These are phyloP conservation scores for Allygus modestus DNA, from an alignment of 2,888 invertebrate genomes.

Conservation along the genomic window DNA sequence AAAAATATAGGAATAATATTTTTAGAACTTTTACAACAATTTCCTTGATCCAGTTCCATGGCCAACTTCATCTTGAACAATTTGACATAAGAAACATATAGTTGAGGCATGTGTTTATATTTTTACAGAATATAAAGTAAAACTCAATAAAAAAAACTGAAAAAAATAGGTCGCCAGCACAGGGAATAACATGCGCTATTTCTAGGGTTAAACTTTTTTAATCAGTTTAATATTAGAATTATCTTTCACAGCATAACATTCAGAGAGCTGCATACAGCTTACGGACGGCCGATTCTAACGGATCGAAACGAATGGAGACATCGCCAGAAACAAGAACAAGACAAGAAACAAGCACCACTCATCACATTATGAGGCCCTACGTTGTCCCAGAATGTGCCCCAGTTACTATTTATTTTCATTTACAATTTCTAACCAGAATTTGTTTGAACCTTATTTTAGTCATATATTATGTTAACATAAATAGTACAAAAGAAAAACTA, in stretches of 20 bases:
- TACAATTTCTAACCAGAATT: neutral
- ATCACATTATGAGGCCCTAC: slow-evolving; percentile 52
- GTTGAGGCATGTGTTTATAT: too few species aligned
- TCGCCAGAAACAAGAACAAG: slow-evolving; percentile 64
- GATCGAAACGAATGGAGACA: slow-evolving; percentile 85
- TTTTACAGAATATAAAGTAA: too few species aligned
- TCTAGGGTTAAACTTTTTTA: too few species aligned
- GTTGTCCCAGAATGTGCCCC: neutral
- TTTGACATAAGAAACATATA: too few species aligned
- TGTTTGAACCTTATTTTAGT: neutral
- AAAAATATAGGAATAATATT: too few species aligned
- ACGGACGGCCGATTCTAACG: slow-evolving; percentile 82
- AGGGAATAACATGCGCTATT: too few species aligned
- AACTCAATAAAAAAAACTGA: too few species aligned
- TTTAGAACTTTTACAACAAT: too few species aligned
- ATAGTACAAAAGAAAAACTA: neutral
- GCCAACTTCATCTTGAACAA: too few species aligned
- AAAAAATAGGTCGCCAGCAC: too few species aligned
- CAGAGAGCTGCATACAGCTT: slow-evolving; percentile 83
- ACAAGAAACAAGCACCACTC: slow-evolving; percentile 56
- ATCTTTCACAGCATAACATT: slow-evolving; percentile 80
- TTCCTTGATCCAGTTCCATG: too few species aligned
- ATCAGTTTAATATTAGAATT: too few species aligned
- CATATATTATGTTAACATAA: neutral
- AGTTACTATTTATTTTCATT: slow-evolving; percentile 1